Conservation (phyloP, 1,140 invertebrate genomes). For the Heliconius hewitsoni region DNA sequence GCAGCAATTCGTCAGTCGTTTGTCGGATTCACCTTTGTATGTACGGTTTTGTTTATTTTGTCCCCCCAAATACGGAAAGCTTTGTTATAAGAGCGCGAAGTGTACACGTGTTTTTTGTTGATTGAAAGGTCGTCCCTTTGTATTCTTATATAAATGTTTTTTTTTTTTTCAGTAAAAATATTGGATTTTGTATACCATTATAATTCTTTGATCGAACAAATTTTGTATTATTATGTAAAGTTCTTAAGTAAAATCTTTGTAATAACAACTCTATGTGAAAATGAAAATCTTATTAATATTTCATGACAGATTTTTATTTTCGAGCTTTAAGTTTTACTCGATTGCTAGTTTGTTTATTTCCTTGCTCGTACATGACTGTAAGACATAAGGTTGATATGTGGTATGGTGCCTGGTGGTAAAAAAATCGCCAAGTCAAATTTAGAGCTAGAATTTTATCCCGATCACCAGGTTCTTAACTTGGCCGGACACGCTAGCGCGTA, state of each 20-base stretch:
- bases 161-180: not conserved
- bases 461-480: too few relatives aligned
- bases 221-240: not conserved
- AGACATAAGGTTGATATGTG: too few relatives aligned
- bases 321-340: too few relatives aligned
- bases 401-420: too few relatives aligned
- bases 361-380: too few relatives aligned
- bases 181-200: not conserved
- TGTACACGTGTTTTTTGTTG: conserved; percentile 15
- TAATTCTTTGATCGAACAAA: not conserved
- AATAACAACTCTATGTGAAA: not conserved
- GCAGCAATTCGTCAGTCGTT: conserved; percentile 34
- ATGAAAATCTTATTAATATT: not conserved
- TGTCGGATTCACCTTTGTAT: not conserved
- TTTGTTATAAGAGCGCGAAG: conserved; percentile 8
- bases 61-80: not conserved
- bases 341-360: too few relatives aligned
- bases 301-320: too few relatives aligned
- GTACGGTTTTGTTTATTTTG: conserved; percentile 1
- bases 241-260: not conserved
- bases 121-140: conserved; percentile 11
- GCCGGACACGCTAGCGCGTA: too few relatives aligned
- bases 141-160: not conserved
- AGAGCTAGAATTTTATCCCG: too few relatives aligned
- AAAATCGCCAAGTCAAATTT: too few relatives aligned